Conservation (phyloP, 2,113 vertebrate species). For the Mobula birostris region DNA sequence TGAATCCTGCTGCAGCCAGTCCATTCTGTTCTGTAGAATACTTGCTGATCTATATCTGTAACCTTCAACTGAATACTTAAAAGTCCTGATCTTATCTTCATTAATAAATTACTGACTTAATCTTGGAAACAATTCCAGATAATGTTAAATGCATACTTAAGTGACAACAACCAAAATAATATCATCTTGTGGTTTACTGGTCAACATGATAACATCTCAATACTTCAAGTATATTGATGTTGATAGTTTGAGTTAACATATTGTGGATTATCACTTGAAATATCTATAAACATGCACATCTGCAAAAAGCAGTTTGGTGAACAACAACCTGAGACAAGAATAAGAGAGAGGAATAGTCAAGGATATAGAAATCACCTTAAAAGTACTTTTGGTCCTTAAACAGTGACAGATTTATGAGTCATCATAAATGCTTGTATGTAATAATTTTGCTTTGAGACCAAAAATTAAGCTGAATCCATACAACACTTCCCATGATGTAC, state of each 20-base stretch:
- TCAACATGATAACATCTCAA: neutral
- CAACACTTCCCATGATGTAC: neutral
- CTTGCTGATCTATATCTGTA: conserved; percentile 15
- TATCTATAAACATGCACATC: neutral
- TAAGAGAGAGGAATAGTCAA: neutral
- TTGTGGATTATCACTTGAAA: neutral
- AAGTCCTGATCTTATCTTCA: neutral
- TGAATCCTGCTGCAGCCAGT: neutral
- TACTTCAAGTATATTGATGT: neutral
- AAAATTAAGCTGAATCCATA: neutral
- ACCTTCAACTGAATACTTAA: neutral
- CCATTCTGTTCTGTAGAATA: neutral
- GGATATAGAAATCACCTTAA: neutral
- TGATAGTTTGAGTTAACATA: neutral
- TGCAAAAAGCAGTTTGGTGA: neutral
- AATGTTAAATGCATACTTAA: neutral
- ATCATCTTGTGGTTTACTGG: neutral
- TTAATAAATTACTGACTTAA: neutral
- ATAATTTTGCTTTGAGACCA: neutral
- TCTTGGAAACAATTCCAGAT: neutral
- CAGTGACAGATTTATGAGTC: neutral
- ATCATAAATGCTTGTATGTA: neutral
- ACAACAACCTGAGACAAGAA: no score
- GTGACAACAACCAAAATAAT: neutral
- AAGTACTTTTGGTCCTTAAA: neutral